These are phyloP conservation scores for Labeo calbasu DNA, from an alignment of 2,797 vertebrate species.

Conservation along the genomic window DNA sequence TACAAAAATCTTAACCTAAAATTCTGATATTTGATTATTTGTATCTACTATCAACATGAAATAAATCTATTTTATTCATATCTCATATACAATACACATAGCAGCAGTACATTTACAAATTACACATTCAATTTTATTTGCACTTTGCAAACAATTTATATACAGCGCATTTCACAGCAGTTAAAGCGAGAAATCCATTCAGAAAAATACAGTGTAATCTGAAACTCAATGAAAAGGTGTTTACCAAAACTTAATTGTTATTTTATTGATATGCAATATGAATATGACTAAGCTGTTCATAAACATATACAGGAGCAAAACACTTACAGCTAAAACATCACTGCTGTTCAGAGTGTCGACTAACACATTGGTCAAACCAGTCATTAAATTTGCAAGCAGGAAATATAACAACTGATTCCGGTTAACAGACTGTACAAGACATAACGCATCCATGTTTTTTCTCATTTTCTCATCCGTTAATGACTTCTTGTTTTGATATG, in stretches of 20 bases:
- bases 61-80: neutral
- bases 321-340: constrained; percentile 72
- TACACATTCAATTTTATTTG: neutral
- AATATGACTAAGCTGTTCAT: constrained; percentile 81
- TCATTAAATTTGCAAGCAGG: constrained; percentile 89
- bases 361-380: constrained; percentile 85
- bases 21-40: neutral
- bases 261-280: constrained; percentile 81
- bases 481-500: constrained; percentile 54
- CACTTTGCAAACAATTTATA: neutral
- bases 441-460: constrained; percentile 64
- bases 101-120: neutral
- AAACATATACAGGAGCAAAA: constrained; percentile 89
- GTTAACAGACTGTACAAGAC: constrained; percentile 87
- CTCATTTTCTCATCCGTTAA: constrained; percentile 47
- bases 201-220: neutral
- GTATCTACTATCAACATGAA: neutral
- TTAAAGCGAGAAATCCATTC: neutral
- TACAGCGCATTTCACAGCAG: neutral
- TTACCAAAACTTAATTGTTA: constrained; percentile 92
- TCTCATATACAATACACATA: neutral
- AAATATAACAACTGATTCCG: constrained; percentile 93
- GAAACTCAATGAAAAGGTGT: neutral
- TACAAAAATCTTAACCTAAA: neutral
- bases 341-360: constrained; percentile 86